phyloP scores from a whole-genome alignment of 2,888 invertebrate species.

The Mythimna impura region DNA sequence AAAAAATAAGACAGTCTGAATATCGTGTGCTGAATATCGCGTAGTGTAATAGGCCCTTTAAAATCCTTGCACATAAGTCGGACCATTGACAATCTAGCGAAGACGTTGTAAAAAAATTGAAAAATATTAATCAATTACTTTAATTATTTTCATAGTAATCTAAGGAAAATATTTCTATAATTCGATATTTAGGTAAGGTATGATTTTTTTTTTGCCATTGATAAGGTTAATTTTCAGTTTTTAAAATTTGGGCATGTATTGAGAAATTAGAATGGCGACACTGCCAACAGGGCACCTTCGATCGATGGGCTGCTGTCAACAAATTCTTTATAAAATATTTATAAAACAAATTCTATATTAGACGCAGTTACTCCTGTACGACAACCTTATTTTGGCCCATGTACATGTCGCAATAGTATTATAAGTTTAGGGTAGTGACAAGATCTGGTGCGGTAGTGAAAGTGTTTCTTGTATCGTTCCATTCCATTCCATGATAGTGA shows the following conservation, averaged over 20 bases:
- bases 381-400: conserved; percentile 31
- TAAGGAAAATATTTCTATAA: neutral
- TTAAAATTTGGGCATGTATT: neutral
- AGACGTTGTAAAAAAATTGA: neutral
- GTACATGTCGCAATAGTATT: conserved; percentile 42
- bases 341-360: conserved; percentile 71
- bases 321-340: conserved; percentile 79
- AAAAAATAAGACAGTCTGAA: too few relatives aligned
- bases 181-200: neutral
- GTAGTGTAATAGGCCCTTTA: too few relatives aligned
- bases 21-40: too few relatives aligned
- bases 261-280: conserved; percentile 76
- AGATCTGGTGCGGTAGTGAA: conserved; percentile 78
- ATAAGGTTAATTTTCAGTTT: neutral
- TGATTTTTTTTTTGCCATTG: neutral
- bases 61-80: neutral
- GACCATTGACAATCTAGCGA: conserved; percentile 9
- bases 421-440: conserved; percentile 46
- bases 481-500: conserved; percentile 81
- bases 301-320: conserved; percentile 89
- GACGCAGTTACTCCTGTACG: conserved; percentile 58
- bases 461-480: conserved; percentile 78
- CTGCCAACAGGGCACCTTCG: conserved; percentile 91
- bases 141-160: neutral
- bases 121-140: neutral